Base-by-base conservation (phyloP, 2,113 vertebrate species). In the Cyanoderma ruficeps region DNA sequence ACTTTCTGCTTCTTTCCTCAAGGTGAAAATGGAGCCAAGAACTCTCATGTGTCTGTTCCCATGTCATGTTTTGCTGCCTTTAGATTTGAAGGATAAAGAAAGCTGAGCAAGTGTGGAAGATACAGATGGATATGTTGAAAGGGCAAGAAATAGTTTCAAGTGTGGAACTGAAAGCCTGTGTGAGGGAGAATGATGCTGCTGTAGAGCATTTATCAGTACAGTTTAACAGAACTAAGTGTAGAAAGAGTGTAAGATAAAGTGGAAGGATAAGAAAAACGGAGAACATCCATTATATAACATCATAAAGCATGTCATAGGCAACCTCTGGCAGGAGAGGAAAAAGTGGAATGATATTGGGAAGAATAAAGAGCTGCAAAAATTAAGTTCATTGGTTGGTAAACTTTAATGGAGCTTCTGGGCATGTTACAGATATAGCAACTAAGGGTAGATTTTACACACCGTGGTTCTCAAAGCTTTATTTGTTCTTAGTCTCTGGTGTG, bases 91-190 rank as follows among this genome's bases (percentile, higher is more conserved):
- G 46, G 64, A 27, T 93, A 59, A 77, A 80, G 79, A 18, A 84
- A 72, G 47, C 71, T 55, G 77, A 92, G 28, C 35, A 61, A 81
- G 25, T 61, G 60, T 77, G 59, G 68, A 86, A 49, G 46, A 52
- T 69, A 35, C 41, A 92, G 87, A 71, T 81, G 76, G 76, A 16
- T 83, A 78, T 63, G 60, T 92, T 89, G 78, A 83, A 94, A 95
- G 69, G 81, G 64, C 81, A 94, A 91, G 68, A 61, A 83, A 13
- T 65, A 67, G 39, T 84, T 94, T 41, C 3, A 90, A 57, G 27
- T 87, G 27, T 67, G 64, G 52, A 55, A 46, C 23, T 81, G 64
- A 74, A 89, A 91, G 69, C 28, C 56, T 59, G 22, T 63, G 15
- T 67, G 67, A 53, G 55, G 42, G 83, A 76, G 69, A 77, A 39